Evolutionary conservation across 2,797 vertebrate genomes (phyloP).

Genomic region (Myripristis murdjan): DNA sequence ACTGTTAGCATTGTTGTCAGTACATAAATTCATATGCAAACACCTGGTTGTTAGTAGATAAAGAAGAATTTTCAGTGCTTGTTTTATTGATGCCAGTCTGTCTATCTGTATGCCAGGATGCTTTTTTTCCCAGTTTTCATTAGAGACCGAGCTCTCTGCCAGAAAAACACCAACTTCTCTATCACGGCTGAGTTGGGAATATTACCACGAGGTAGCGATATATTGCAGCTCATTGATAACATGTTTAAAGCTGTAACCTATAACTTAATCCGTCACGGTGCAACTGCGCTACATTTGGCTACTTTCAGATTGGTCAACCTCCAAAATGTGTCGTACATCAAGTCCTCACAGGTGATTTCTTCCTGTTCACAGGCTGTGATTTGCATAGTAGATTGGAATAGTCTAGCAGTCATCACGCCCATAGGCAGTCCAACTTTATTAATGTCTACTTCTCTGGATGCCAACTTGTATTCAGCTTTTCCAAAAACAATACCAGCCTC

Average conservation of each 20-base stretch:
- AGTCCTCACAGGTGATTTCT: background rate
- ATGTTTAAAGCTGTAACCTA: constrained; percentile 15
- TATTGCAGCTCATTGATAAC: constrained; percentile 13
- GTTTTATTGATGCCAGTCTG: constrained; percentile 42
- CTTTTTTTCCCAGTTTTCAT: constrained; percentile 16
- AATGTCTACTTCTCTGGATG: background rate
- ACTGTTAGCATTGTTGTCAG: constrained; percentile 4
- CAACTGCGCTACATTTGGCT: background rate
- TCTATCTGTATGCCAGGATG: constrained; percentile 31
- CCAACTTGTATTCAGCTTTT: background rate
- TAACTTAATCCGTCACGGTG: background rate
- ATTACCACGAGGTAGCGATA: background rate
- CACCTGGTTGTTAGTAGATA: constrained; percentile 31
- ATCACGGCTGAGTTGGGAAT: background rate
- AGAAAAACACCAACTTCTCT: constrained; percentile 5
- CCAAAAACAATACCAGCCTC: background rate
- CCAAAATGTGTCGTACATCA: background rate
- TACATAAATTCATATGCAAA: constrained; percentile 18
- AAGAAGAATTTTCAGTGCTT: constrained; percentile 29
- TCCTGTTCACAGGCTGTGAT: background rate
- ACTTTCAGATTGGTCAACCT: background rate
- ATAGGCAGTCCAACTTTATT: background rate
- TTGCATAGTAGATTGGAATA: background rate
- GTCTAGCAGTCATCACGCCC: background rate
- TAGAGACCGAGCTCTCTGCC: constrained; percentile 22